Evolutionary conservation across 2,797 vertebrate species (phyloP), one percentile per base, ranked within the genome.

Genomic region (Ispidina picta): DNA sequence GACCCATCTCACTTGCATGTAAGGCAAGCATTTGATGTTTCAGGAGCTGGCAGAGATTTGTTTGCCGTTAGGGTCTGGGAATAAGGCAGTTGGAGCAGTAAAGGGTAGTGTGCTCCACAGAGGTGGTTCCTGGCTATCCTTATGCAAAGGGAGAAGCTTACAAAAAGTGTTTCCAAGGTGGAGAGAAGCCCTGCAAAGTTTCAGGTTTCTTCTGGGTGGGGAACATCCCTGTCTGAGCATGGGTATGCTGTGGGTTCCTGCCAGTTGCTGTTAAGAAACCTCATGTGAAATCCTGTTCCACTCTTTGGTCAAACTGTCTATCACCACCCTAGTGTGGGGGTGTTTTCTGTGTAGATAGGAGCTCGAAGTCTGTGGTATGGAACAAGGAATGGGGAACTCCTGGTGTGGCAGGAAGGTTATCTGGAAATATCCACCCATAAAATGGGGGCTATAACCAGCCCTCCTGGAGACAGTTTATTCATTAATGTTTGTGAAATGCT

Each of bases 401-500:
- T 94, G 72, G 35, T 83, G 69, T 1, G 19, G 84, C 62, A 80
- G 72, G 62, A 74, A 87, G 78, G 79, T 82, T 87, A 85, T 89
- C 85, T 92, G 85, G 63, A 91, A 94, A 92, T 80, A 89, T 13
- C 70, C 59, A 65, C 55, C 76, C 77, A 72, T 92, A 88, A 90
- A 95, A 87, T 15, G 9, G 74, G 86, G 81, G 23, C 81, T 96
- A 35, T 90, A 88, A 86, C 92, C 86, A 86, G 75, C 58, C 74
- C 59, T 86, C 48, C 62, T 72, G 69, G 48, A 85, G 72, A 77
- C 84, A 82, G 75, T 56, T 86, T 88, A 59, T 88, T 96, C 83
- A 83, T 94, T 91, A 78, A 81, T 75, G 66, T 83, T 82, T 90
- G 55, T 63, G 80, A 92, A 95, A 83, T 35, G 12, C 78, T 94